Conservation (phyloP, 2,797 vertebrate genomes). For the Dendrocincla tyrannina region DNA sequence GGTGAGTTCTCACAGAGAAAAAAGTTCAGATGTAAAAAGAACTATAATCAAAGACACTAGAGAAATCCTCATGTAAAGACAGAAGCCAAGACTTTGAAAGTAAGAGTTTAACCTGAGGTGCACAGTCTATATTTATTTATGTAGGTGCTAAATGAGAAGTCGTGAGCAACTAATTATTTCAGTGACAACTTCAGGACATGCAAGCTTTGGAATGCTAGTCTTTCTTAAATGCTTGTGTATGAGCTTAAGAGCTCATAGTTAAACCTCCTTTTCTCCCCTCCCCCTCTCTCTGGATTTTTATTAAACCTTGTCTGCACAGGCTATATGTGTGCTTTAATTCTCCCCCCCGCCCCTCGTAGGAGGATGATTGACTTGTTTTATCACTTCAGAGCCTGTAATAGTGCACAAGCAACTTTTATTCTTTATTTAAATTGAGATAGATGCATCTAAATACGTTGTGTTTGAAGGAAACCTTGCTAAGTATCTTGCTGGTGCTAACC, state of each 20-base stretch:
- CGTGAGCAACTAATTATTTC: not conserved
- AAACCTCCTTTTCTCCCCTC: not conserved
- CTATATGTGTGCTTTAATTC: not conserved
- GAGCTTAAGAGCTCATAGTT: not conserved
- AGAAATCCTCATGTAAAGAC: not conserved
- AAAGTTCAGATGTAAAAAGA: not conserved
- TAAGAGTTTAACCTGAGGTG: not conserved
- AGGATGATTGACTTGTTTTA: not conserved
- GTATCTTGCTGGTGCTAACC: not conserved
- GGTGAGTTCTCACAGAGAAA: not conserved
- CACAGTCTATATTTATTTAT: not conserved
- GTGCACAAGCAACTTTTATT: not conserved
- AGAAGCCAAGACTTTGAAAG: not conserved
- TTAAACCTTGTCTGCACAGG: not conserved
- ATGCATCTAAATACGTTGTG: not conserved
- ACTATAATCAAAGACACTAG: not conserved
- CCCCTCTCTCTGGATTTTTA: not conserved
- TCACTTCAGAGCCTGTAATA: not conserved
- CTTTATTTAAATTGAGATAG: not conserved
- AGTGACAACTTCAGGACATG: not conserved
- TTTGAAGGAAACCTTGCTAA: not conserved
- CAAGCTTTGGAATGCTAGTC: not conserved
- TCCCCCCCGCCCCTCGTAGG: fast-evolving
- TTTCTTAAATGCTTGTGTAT: not conserved
- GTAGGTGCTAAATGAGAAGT: not conserved